Evolutionary conservation across 2,113 vertebrate genomes (phyloP).

Genomic region (Nothocercus nigrocapillus): DNA sequence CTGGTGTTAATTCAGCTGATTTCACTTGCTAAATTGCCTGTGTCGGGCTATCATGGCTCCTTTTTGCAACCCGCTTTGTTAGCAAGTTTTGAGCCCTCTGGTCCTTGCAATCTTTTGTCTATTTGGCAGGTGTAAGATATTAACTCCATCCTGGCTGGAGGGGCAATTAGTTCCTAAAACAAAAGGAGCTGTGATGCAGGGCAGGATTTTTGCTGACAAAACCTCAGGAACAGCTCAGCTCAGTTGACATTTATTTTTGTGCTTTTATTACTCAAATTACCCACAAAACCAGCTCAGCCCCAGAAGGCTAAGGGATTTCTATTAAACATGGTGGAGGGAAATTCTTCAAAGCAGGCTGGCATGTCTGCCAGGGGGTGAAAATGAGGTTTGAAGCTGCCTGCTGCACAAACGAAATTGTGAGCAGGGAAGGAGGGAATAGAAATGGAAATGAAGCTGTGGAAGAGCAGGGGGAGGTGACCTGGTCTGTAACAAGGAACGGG

Average conservation of each 20-base stretch:
- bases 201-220: background rate
- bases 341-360: constrained; percentile 25
- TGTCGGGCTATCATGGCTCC: background rate
- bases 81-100: background rate
- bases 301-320: constrained; percentile 5
- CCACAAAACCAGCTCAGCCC: background rate
- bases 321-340: background rate
- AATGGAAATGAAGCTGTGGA: constrained; percentile 10
- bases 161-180: background rate
- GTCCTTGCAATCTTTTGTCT: background rate
- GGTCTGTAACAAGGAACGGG: background rate
- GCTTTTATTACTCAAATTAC: constrained; percentile 10
- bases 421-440: background rate
- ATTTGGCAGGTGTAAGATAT: background rate
- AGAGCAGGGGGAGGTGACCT: background rate
- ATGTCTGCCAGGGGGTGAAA: constrained; percentile 21
- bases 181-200: constrained; percentile 4
- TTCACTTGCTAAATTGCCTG: background rate
- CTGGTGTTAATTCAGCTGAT: background rate
- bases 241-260: background rate
- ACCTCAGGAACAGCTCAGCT: background rate
- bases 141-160: background rate
- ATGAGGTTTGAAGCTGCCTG: background rate
- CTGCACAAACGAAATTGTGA: background rate
- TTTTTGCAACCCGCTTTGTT: background rate